Conservation (phyloP, 2,113 vertebrate genomes). For the Oenanthe oenanthe region DNA sequence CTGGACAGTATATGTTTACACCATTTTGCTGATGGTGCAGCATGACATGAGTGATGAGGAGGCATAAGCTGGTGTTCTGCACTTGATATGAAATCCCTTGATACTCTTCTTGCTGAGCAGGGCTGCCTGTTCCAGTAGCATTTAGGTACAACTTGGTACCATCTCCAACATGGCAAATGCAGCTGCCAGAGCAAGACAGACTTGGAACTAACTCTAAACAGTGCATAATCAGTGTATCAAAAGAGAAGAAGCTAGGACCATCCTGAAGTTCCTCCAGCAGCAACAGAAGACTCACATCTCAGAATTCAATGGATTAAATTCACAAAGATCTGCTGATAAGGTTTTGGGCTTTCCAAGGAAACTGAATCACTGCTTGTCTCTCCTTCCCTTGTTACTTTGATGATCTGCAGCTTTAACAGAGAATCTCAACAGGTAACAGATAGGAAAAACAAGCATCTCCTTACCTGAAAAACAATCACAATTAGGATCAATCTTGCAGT, state of each 20-base stretch:
- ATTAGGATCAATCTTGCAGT: constrained; percentile 99
- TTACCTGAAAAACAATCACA: constrained; percentile 97
- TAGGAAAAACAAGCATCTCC: neutral
- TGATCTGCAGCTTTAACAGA: neutral
- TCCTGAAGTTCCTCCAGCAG: neutral
- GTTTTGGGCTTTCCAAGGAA: neutral
- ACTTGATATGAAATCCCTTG: neutral
- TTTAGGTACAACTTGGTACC: neutral
- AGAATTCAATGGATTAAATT: neutral
- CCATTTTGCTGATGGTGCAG: neutral
- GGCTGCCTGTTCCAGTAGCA: neutral
- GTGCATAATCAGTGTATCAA: neutral
- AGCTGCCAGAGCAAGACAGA: neutral
- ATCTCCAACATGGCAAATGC: neutral
- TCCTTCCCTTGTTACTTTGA: neutral
- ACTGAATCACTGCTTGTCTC: neutral
- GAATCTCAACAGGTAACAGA: neutral
- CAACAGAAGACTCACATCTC: neutral
- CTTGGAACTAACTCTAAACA: neutral
- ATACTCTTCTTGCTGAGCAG: neutral
- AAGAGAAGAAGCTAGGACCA: neutral
- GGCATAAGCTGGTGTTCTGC: neutral
- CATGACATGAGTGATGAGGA: accelerated
- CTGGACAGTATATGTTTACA: neutral
- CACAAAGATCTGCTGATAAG: neutral